Evolutionary conservation across 92 coral and sea anemone genomes (phyloP).

Genomic region (Phenganax marumi): DNA sequence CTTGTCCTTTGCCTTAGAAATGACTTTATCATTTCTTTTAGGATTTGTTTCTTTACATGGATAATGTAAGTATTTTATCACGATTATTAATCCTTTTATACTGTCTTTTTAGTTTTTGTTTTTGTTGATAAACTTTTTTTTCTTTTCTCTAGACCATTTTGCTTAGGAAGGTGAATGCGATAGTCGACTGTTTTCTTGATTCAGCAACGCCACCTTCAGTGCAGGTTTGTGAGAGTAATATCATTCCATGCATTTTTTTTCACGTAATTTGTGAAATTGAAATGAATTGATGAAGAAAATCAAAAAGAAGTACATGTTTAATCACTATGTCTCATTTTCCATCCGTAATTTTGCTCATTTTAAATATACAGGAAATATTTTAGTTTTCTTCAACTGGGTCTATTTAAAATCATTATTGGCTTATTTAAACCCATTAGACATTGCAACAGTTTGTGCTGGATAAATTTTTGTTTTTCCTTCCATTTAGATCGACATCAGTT

Average conservation of each 20-base stretch:
- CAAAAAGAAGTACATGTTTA: too few species aligned
- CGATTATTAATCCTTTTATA: neutral
- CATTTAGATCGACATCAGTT: constrained; percentile 86
- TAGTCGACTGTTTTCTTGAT: constrained; percentile 92
- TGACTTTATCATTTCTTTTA: constrained; percentile 30
- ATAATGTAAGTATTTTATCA: constrained; percentile 75
- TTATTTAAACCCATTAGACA: too few species aligned
- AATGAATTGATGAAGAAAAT: too few species aligned
- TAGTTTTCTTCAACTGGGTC: too few species aligned
- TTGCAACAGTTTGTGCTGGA: neutral
- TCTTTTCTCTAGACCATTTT: constrained; percentile 65
- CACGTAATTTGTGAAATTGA: neutral
- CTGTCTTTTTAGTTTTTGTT: neutral
- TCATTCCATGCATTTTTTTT: neutral
- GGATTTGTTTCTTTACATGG: constrained; percentile 91
- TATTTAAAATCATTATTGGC: too few species aligned
- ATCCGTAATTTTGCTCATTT: too few species aligned
- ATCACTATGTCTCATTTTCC: too few species aligned
- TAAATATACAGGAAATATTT: too few species aligned
- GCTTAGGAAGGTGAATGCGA: constrained; percentile 85
- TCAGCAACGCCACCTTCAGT: constrained; percentile 99
- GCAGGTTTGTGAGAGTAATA: constrained; percentile 58
- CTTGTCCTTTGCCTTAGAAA: neutral
- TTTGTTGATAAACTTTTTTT: neutral
- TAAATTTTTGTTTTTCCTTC: neutral